These are phyloP conservation scores for Colostygia pectinataria DNA, from an alignment of 2,888 invertebrate genomes.

Conservation along the genomic window DNA sequence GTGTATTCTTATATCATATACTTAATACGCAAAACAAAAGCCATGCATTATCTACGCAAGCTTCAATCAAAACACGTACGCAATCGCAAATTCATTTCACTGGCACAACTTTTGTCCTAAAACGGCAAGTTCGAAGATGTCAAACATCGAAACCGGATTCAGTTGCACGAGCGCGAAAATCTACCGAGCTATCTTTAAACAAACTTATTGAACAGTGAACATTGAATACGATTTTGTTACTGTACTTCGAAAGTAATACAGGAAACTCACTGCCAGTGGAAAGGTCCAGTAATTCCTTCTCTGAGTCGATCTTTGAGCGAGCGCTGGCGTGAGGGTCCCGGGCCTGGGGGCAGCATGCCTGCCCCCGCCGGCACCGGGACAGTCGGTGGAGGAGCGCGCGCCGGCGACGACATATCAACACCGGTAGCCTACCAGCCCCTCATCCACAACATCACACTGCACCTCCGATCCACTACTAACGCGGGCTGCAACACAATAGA, in stretches of 20 bases:
- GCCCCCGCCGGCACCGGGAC: constrained; percentile 67
- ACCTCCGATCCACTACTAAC: constrained; percentile 66
- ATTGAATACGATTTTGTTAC: constrained; percentile 20
- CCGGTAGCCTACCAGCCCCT: constrained; percentile 49
- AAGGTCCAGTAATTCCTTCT: constrained; percentile 90
- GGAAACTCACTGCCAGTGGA: constrained; percentile 91
- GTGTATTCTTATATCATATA: too few species aligned
- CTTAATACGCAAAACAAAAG: constrained; percentile 23
- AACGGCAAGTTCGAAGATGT: constrained; percentile 20
- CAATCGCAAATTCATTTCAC: constrained; percentile 11
- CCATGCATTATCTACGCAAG: constrained; percentile 30
- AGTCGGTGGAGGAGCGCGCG: constrained; percentile 59
- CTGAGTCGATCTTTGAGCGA: constrained; percentile 90
- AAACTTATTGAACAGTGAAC: background rate
- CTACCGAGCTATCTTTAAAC: background rate
- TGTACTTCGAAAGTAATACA: constrained; percentile 20
- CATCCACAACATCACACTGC: constrained; percentile 59
- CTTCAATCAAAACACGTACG: constrained; percentile 18
- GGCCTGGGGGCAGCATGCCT: constrained; percentile 72
- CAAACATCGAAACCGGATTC: constrained; percentile 23
- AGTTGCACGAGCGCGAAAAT: constrained; percentile 2
- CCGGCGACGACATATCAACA: constrained; percentile 69
- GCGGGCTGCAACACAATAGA: constrained; percentile 76
- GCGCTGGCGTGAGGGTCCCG: constrained; percentile 87
- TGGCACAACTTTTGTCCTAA: constrained; percentile 12